Evolutionary conservation across 2,797 vertebrate species (phyloP).

Genomic region (Lithobates pipiens): DNA sequence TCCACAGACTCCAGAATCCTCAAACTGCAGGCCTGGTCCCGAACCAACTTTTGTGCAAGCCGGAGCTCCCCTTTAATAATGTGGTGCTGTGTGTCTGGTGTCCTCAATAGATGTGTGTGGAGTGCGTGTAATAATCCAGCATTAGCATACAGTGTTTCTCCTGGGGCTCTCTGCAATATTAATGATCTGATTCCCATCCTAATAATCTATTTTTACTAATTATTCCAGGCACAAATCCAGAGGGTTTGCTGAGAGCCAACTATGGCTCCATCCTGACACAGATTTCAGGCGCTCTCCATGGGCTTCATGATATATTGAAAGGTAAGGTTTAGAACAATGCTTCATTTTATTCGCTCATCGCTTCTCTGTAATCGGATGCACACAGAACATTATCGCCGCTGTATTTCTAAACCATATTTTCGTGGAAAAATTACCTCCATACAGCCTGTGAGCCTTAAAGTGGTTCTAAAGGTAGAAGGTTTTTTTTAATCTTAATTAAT

Average conservation of each 20-base stretch:
- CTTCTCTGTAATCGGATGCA: background rate
- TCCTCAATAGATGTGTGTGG: background rate
- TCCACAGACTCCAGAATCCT: no score
- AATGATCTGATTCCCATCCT: conserved; percentile 36
- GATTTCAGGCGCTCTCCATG: conserved; percentile 86
- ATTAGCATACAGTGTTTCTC: background rate
- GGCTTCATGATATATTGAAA: conserved; percentile 88
- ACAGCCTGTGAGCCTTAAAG: background rate
- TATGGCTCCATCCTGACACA: conserved; percentile 88
- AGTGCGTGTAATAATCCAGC: no score
- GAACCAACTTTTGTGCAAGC: no score
- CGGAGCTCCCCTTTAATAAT: background rate
- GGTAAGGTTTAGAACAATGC: conserved; percentile 74
- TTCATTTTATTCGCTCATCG: background rate
- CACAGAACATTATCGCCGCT: background rate
- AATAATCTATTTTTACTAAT: conserved; percentile 50
- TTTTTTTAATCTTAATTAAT: no score
- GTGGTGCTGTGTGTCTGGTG: background rate
- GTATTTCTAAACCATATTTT: background rate
- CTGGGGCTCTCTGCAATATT: conserved; percentile 18
- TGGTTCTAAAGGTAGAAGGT: no score
- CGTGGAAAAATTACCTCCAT: background rate
- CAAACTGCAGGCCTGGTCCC: no score
- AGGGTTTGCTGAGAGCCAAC: conserved; percentile 87
- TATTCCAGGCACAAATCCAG: conserved; percentile 84